A percentile compares a stretch with the other conserved stretches of the same genome.
phyloP scores from a whole-genome alignment of 1,140 invertebrate species.

The Drosophila triauraria region DNA sequence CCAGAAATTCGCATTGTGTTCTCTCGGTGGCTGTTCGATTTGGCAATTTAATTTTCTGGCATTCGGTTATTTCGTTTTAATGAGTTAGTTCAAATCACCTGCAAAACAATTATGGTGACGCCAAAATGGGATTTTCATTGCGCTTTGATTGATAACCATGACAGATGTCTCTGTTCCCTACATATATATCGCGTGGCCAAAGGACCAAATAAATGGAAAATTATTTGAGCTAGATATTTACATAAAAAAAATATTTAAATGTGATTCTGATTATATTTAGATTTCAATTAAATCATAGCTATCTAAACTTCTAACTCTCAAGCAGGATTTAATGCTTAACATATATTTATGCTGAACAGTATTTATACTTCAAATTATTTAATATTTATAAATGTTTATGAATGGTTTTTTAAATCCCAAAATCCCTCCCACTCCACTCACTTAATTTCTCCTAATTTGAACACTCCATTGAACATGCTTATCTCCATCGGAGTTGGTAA shows the following conservation, averaged over 20 bases:
- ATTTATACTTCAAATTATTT: too few relatives aligned
- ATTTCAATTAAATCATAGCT: neutral
- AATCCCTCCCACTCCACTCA: neutral
- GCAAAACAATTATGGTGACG: slow-evolving; percentile 49
- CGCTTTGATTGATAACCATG: slow-evolving; percentile 35
- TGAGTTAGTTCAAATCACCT: slow-evolving; percentile 45
- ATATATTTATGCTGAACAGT: too few relatives aligned
- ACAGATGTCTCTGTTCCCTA: slow-evolving; percentile 26
- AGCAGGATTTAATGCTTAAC: too few relatives aligned
- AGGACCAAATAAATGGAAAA: slow-evolving; percentile 3
- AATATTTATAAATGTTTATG: neutral
- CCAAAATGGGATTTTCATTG: slow-evolving; percentile 34
- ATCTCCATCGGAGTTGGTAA: slow-evolving; percentile 21
- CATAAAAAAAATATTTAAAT: neutral
- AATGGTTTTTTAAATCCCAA: neutral
- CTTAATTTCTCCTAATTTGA: slow-evolving; percentile 2
- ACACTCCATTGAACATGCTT: slow-evolving; percentile 22
- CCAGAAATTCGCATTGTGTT: slow-evolving; percentile 32
- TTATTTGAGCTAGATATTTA: slow-evolving; percentile 9
- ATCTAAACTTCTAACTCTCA: too few relatives aligned
- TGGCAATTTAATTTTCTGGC: slow-evolving; percentile 50
- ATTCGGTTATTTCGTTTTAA: slow-evolving; percentile 50
- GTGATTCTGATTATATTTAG: neutral
- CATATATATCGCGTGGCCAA: neutral
- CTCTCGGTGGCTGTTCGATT: slow-evolving; percentile 13